A percentile compares a stretch with the other conserved stretches of the same genome.
phyloP scores from a whole-genome alignment of 2,797 vertebrate genomes.

The Pogonophryne albipinna region DNA sequence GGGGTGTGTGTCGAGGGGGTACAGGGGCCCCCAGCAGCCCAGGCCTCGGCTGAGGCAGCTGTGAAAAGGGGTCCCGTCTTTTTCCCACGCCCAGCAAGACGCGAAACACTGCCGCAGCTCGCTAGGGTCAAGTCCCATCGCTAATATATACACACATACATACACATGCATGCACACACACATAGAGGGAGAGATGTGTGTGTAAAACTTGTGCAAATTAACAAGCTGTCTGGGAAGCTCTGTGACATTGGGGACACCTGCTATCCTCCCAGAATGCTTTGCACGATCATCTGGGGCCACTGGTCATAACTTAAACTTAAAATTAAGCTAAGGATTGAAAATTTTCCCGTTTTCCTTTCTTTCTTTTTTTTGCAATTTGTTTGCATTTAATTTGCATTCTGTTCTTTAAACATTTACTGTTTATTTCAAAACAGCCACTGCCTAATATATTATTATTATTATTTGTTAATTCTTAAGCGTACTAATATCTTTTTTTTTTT shows the following conservation, averaged over 20 bases:
- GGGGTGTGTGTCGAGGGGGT: constrained; percentile 68
- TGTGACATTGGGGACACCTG: constrained; percentile 77
- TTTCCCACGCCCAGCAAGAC: constrained; percentile 95
- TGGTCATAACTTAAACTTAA: constrained; percentile 81
- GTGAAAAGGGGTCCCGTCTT: constrained; percentile 93
- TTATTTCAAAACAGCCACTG: background rate
- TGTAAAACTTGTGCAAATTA: constrained; percentile 86
- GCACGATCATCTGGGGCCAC: constrained; percentile 64
- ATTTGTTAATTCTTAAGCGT: background rate
- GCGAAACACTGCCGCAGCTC: constrained; percentile 87
- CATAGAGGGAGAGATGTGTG: constrained; percentile 65
- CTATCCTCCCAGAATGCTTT: constrained; percentile 80
- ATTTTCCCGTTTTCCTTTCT: background rate
- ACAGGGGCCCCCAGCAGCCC: constrained; percentile 86
- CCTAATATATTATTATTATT: background rate
- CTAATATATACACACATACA: constrained; percentile 88
- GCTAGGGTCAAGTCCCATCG: constrained; percentile 90
- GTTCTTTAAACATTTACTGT: background rate
- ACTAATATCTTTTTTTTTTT: background rate
- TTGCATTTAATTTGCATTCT: background rate
- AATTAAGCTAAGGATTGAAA: constrained; percentile 35
- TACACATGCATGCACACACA: constrained; percentile 70
- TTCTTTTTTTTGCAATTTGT: background rate
- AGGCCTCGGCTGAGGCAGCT: constrained; percentile 89
- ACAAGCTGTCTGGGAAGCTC: constrained; percentile 84